A percentile compares a stretch with the other conserved stretches of the same genome.
These are phyloP conservation scores for Diglossa cyanea DNA, from an alignment of 2,797 vertebrate species.

Conservation along the genomic window DNA sequence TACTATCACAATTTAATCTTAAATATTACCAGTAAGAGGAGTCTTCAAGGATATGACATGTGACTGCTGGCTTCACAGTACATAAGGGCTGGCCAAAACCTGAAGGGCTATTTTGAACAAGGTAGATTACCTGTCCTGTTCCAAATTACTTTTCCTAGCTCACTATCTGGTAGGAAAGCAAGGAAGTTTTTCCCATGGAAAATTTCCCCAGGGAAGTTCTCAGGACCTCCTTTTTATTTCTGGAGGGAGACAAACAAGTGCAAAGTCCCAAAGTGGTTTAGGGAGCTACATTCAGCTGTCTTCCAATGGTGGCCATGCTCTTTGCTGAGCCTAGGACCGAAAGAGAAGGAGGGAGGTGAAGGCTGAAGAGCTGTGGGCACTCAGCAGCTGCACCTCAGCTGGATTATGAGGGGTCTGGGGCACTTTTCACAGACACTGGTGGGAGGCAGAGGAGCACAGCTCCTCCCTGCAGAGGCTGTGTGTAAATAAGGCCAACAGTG, in stretches of 20 bases:
- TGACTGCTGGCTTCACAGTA: background rate
- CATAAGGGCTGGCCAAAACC: background rate
- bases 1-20: background rate
- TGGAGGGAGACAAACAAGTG: background rate
- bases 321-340: background rate
- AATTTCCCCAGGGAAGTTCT: background rate
- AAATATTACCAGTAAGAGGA: background rate
- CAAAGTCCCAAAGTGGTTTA: background rate
- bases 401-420: background rate
- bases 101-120: background rate
- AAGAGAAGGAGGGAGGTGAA: background rate
- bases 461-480: background rate
- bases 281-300: background rate
- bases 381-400: background rate
- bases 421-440: background rate
- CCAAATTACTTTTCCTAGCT: background rate
- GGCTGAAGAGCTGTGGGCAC: rapidly evolving
- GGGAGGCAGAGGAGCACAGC: background rate
- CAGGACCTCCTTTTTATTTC: background rate
- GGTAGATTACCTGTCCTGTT: background rate
- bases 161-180: background rate
- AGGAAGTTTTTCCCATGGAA: background rate
- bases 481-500: background rate
- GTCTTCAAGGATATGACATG: background rate
- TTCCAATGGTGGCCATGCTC: background rate